phyloP scores from a whole-genome alignment of 1,140 invertebrate species.

The Camponotus vicinus region DNA sequence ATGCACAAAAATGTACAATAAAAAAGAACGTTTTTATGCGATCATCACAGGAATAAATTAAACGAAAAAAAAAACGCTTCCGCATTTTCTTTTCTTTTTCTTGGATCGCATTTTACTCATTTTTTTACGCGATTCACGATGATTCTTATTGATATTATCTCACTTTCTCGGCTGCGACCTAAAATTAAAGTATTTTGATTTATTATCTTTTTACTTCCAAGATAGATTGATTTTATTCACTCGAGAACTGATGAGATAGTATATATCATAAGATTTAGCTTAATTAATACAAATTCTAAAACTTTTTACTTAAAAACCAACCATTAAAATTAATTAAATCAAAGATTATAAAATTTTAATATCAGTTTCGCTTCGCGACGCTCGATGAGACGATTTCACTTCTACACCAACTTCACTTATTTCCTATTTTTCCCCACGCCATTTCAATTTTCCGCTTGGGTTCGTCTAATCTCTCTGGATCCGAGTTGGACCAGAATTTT shows the following conservation, averaged over 20 bases:
- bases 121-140: background rate
- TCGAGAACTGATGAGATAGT: background rate
- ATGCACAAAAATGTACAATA: background rate
- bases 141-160: conserved; percentile 48
- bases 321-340: background rate
- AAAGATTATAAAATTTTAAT: background rate
- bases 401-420: background rate
- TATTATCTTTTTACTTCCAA: conserved; percentile 8
- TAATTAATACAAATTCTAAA: background rate
- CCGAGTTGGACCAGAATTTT: background rate
- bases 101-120: background rate
- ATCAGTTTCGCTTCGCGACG: conserved; percentile 10
- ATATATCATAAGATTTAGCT: background rate
- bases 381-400: conserved; percentile 14
- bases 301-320: background rate
- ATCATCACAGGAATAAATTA: background rate
- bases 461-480: background rate
- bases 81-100: background rate
- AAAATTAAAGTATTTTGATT: conserved; percentile 12
- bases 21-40: background rate
- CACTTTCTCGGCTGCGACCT: background rate
- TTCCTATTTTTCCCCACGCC: background rate
- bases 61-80: background rate
- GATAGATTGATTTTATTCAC: background rate
- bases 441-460: background rate